Conservation (phyloP, 2,797 vertebrate genomes). For the Halcyon chelicuti region DNA sequence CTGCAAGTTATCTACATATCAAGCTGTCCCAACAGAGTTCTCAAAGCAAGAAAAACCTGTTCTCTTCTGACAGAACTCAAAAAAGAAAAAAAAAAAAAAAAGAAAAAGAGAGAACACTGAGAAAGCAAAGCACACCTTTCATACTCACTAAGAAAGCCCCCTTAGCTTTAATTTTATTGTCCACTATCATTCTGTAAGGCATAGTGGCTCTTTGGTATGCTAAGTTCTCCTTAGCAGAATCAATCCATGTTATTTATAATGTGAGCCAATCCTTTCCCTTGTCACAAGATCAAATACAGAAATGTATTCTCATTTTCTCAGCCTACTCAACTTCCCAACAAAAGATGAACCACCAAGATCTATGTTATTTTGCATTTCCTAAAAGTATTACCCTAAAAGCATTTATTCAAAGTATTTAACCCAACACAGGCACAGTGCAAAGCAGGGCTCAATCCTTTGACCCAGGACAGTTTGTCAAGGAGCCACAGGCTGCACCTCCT, state of each 20-base stretch:
- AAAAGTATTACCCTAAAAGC: not conserved
- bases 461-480: not conserved
- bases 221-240: not conserved
- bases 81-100: not conserved
- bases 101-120: not conserved
- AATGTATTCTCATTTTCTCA: not conserved
- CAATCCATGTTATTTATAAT: not conserved
- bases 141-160: not conserved
- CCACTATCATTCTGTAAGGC: not conserved
- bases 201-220: not conserved
- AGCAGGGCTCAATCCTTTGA: not conserved
- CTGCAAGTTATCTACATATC: conserved; percentile 15
- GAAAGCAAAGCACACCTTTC: not conserved
- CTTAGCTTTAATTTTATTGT: not conserved
- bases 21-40: conserved; percentile 19
- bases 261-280: not conserved
- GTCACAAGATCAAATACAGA: not conserved
- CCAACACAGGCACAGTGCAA: not conserved
- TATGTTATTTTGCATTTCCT: not conserved
- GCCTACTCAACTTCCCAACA: not conserved
- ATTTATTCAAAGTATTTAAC: not conserved
- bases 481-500: not conserved
- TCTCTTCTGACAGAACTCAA: conserved; percentile 39
- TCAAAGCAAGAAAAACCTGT: conserved; percentile 67
- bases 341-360: not conserved